A percentile compares a stretch with the other conserved stretches of the same genome.
These are phyloP conservation scores for Baccha elongata DNA, from an alignment of 2,888 invertebrate species.

Conservation along the genomic window DNA sequence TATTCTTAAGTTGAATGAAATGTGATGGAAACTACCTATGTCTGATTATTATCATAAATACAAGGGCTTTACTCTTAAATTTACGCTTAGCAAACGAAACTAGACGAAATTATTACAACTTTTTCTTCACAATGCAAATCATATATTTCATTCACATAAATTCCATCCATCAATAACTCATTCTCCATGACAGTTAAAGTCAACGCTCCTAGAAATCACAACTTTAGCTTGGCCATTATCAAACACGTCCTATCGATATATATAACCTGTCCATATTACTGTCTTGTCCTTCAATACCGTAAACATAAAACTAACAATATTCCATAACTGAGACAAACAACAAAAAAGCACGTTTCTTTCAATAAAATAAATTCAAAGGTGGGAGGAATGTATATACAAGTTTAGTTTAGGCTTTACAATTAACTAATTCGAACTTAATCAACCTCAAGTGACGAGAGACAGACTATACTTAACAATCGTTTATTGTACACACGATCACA, in stretches of 20 bases:
- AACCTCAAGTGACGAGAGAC: slow-evolving; percentile 12
- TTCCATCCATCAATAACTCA: slow-evolving; percentile 25
- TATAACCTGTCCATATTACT: slow-evolving; percentile 16
- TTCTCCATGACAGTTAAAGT: slow-evolving; percentile 24
- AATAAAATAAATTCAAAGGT: not conserved
- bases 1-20: not conserved
- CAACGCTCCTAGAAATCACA: slow-evolving; percentile 30
- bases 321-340: slow-evolving; percentile 4
- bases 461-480: slow-evolving; percentile 67
- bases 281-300: slow-evolving; percentile 24
- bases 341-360: slow-evolving; percentile 14
- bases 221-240: slow-evolving; percentile 25
- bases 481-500: slow-evolving; percentile 52
- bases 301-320: not conserved
- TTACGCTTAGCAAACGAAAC: not conserved
- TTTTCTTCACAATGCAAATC: slow-evolving; percentile 1
- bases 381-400: not conserved
- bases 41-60: not conserved
- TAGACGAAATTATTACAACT: not conserved
- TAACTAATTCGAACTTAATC: slow-evolving; percentile 29
- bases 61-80: not conserved
- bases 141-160: slow-evolving; percentile 11
- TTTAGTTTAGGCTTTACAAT: slow-evolving; percentile 5
- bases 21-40: not conserved
- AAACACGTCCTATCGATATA: slow-evolving; percentile 53